Percentiles rank a stretch among this genome's conserved stretches.
Evolutionary conservation across 2,113 vertebrate species (phyloP).

Genomic region (Anthoscopus minutus): DNA sequence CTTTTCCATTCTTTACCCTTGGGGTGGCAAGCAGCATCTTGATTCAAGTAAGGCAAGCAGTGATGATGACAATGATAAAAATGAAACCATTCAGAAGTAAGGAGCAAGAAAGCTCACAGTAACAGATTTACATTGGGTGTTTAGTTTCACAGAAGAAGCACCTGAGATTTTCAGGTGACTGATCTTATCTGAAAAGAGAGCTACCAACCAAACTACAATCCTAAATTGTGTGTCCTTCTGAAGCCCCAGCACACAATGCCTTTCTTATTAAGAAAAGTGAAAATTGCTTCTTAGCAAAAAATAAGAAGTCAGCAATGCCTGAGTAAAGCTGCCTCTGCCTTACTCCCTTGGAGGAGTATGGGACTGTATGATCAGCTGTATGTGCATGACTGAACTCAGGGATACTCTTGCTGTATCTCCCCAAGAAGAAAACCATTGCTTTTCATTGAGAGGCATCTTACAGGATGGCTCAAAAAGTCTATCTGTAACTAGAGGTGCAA

Average conservation of each 20-base stretch:
- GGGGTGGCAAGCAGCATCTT: not conserved
- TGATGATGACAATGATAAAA: not conserved
- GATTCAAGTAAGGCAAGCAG: not conserved
- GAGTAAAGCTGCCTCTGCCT: not conserved
- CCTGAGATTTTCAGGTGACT: not conserved
- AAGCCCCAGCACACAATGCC: not conserved
- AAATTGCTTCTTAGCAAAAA: not conserved
- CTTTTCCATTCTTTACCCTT: not conserved
- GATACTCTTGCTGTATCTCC: not conserved
- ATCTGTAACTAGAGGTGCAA: not conserved
- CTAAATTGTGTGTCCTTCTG: not conserved
- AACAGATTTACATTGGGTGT: not conserved
- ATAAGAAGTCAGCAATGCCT: not conserved
- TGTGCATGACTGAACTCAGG: not conserved
- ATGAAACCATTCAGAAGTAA: not conserved
- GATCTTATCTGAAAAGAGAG: not conserved
- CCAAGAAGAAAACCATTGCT: not conserved
- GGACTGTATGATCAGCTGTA: not conserved
- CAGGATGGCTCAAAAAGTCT: not conserved
- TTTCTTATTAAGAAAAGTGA: not conserved
- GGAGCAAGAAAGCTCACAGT: not conserved
- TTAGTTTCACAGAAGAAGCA: not conserved
- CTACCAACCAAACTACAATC: not conserved
- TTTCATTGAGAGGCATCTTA: not conserved
- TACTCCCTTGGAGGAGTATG: not conserved